phyloP scores from a whole-genome alignment of 2,113 vertebrate genomes.

The Leptosomus discolor region DNA sequence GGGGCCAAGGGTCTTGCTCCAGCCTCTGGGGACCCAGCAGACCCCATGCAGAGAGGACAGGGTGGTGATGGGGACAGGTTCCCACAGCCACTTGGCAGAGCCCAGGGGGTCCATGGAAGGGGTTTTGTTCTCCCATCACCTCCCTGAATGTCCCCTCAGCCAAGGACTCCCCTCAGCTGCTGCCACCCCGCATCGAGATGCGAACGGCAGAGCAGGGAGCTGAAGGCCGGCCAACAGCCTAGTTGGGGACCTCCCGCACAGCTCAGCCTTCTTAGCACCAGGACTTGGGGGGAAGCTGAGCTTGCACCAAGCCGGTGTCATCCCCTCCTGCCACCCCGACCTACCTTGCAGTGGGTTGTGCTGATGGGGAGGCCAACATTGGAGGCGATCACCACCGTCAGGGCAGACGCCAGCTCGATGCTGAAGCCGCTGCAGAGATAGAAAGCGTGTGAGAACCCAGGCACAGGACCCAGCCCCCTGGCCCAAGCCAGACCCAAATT shows the following conservation, averaged over 20 bases:
- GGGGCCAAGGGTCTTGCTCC: neutral
- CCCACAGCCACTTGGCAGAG: neutral
- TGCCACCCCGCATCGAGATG: neutral
- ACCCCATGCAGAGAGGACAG: neutral
- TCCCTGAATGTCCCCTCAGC: neutral
- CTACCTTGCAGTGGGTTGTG: slow-evolving; percentile 97
- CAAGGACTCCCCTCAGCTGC: neutral
- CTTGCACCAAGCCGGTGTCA: accelerated
- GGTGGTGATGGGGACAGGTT: neutral
- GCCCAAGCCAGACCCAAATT: too few relatives aligned
- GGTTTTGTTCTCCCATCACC: neutral
- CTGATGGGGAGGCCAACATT: slow-evolving; percentile 95
- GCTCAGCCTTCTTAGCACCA: accelerated
- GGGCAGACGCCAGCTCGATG: slow-evolving; percentile 91
- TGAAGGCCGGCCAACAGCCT: neutral
- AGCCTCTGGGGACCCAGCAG: neutral
- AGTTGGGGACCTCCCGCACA: neutral
- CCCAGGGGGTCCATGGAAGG: neutral
- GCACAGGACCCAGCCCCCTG: accelerated
- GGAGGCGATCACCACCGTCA: slow-evolving; percentile 92
- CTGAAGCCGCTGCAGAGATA: slow-evolving; percentile 87
- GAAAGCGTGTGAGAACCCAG: accelerated
- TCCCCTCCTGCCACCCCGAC: neutral
- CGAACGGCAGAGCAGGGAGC: accelerated
- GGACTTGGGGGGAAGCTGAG: accelerated